Percentiles rank a stretch among this genome's conserved stretches.
Conservation (phyloP, 2,888 invertebrate species). For the Notocelia uddmanniana region DNA sequence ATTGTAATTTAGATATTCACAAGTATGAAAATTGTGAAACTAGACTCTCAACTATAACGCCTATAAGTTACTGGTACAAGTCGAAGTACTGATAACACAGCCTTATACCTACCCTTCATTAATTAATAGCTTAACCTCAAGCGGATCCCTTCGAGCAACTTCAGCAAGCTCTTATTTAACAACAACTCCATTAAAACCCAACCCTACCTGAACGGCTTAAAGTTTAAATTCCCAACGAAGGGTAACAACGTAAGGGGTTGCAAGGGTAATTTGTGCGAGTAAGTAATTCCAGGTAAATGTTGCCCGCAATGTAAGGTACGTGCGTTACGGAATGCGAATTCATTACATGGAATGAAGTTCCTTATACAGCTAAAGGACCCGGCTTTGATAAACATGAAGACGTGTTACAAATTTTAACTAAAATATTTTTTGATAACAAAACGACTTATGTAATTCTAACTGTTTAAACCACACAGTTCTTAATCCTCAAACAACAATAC, state of each 20-base stretch:
- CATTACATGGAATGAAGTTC: neutral
- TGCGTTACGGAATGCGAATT: neutral
- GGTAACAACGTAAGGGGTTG: neutral
- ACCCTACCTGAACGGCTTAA: neutral
- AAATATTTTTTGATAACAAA: too few species aligned
- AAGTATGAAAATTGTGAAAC: too few species aligned
- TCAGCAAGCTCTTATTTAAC: constrained; percentile 1
- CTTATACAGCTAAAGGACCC: constrained; percentile 2
- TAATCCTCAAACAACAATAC: too few species aligned
- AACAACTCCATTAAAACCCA: neutral
- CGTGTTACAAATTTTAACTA: too few species aligned
- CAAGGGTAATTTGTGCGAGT: neutral
- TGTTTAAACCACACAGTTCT: too few species aligned
- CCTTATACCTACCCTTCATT: constrained; percentile 10
- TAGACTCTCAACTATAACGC: neutral
- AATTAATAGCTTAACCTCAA: constrained; percentile 21
- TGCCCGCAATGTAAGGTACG: neutral
- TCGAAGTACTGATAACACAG: neutral
- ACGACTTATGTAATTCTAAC: too few species aligned
- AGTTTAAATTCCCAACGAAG: neutral
- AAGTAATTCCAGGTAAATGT: constrained; percentile 19
- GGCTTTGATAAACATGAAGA: neutral
- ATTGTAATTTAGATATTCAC: too few species aligned
- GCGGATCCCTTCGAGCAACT: constrained; percentile 5
- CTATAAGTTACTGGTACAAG: neutral